These are phyloP conservation scores for Blera fallax DNA, from an alignment of 2,888 invertebrate genomes.

Conservation along the genomic window DNA sequence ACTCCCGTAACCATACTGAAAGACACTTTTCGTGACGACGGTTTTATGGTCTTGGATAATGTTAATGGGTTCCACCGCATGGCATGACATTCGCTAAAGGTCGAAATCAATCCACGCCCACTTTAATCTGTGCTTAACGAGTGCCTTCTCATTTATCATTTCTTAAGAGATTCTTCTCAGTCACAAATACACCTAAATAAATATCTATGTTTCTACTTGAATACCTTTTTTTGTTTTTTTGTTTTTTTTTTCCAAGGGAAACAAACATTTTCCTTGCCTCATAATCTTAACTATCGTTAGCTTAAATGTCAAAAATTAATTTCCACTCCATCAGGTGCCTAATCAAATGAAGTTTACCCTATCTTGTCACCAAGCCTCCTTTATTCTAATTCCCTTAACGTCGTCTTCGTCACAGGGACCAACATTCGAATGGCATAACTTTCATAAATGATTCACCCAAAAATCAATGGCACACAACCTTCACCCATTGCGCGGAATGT, in stretches of 20 bases:
- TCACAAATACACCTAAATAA: background rate
- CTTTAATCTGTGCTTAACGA: background rate
- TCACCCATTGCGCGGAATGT: constrained; percentile 43
- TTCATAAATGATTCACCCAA: constrained; percentile 42
- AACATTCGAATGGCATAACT: constrained; percentile 21
- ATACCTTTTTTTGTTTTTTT: background rate
- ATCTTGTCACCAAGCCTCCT: constrained; percentile 12
- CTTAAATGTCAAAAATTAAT: constrained; percentile 24
- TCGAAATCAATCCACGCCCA: background rate
- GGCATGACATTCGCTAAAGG: background rate
- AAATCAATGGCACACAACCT: constrained; percentile 58
- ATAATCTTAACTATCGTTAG: constrained; percentile 15
- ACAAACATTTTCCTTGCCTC: background rate
- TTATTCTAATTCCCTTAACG: constrained; percentile 13
- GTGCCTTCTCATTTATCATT: background rate
- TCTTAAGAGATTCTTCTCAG: background rate
- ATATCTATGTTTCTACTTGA: background rate
- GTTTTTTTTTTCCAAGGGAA: background rate
- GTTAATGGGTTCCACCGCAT: background rate
- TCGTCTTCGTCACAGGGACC: background rate
- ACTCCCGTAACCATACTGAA: no score
- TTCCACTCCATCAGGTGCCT: constrained; percentile 40
- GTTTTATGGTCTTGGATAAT: background rate
- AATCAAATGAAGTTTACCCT: constrained; percentile 28
- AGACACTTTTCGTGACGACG: background rate